Base-by-base conservation (phyloP, 2,888 invertebrate species). In the Sphinx pinastri region DNA sequence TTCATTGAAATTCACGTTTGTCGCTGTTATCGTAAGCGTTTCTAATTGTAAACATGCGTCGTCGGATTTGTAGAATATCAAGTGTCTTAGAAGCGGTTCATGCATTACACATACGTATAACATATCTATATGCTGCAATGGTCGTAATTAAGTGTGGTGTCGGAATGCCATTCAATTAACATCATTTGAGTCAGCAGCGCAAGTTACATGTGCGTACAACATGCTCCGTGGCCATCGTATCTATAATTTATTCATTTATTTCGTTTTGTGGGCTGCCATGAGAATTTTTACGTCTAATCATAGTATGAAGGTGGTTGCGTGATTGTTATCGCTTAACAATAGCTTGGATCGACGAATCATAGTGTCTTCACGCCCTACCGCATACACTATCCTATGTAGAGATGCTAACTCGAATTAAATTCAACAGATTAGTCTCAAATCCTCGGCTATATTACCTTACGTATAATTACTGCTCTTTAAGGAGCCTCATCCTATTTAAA, bases 131-230 rank as follows among this genome's bases (percentile, higher is more conserved):
- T 49, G 19, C 73, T 70, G 70, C 72, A 67, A 71, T 71, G 69
- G 67, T 70, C 66, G 51, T 74, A 75, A 76, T 76, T 71, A 76
- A 74, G 49, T 70, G 67, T 51, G 58, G 52, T 72, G 71, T 67
- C 60, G 70, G 75, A 76, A 73, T 79, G 81, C 72, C 52, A 69
- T 73, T 76, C 70, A 75, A 78, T 77, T 77, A 72, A 73, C 68
- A 75, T 76, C 59, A 71, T 72, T 70, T 77, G 75, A 76, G 69
- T 79, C 73, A 78, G 71, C 68, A 45, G 45, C 51, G 71, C 71
- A 58, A 69, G 58, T 19, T 58, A 45, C 67, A 67, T 67, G 54
- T 69, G n/a, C 63, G 49, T 49, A 49, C 63, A 63, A 49, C n/a
- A 54, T 38, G 51, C 38, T 51, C 51, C 63, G 63, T 47, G 45